Conservation (phyloP, 2,113 vertebrate genomes). For the Sturnus vulgaris region DNA sequence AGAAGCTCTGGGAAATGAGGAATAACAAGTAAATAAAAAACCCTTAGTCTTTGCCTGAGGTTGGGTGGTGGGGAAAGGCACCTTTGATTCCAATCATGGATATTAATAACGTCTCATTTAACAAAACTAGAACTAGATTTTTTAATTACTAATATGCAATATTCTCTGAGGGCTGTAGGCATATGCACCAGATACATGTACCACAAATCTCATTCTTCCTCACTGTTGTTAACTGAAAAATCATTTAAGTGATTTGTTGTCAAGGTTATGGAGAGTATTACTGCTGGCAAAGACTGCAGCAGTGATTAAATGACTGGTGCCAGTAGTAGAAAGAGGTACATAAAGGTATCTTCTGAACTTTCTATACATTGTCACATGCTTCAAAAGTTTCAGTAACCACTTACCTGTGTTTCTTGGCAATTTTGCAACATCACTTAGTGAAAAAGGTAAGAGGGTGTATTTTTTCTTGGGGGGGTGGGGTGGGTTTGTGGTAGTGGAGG, state of each 20-base stretch:
- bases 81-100: not conserved
- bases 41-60: not conserved
- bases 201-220: not conserved
- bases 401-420: not conserved
- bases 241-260: not conserved
- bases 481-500: not conserved
- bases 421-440: not conserved
- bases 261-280: not conserved
- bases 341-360: not conserved
- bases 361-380: not conserved
- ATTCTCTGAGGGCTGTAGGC: not conserved
- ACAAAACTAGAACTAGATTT: not conserved
- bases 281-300: not conserved
- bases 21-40: not conserved
- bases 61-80: not conserved
- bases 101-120: not conserved
- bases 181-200: not conserved
- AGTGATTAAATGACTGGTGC: not conserved
- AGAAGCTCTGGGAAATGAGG: not conserved
- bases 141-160: not conserved
- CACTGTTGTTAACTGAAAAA: not conserved
- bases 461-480: rapidly evolving
- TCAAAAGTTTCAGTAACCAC: not conserved
- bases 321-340: not conserved
- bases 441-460: not conserved